phyloP scores from a whole-genome alignment of 1,140 invertebrate genomes.

The Drosophila seguyi region DNA sequence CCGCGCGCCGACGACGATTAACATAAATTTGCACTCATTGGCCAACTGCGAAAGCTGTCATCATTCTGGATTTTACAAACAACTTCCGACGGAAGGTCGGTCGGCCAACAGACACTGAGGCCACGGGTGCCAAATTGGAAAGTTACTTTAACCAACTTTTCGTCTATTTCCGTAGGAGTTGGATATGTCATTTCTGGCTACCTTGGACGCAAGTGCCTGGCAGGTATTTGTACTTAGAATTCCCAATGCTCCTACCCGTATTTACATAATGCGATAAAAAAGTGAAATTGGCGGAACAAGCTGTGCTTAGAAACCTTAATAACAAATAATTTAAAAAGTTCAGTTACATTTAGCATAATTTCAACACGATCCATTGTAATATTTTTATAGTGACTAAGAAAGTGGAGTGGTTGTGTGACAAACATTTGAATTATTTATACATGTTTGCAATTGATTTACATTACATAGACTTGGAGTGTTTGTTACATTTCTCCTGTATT shows the following conservation, averaged over 20 bases:
- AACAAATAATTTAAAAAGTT: constrained; percentile 18
- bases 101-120: constrained; percentile 31
- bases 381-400: not conserved
- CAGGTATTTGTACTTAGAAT: constrained; percentile 82
- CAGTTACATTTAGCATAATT: not conserved
- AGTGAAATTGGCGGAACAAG: constrained; percentile 1
- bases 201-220: constrained; percentile 86
- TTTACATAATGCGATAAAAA: constrained; percentile 29
- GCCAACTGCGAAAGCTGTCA: constrained; percentile 48
- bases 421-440: too few species aligned
- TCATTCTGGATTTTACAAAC: constrained; percentile 84
- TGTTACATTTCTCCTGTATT: too few species aligned
- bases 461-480: not conserved
- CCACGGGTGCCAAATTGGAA: constrained; percentile 50
- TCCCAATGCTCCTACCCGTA: not conserved
- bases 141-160: constrained; percentile 75
- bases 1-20: constrained; percentile 49
- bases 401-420: not conserved
- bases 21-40: constrained; percentile 71
- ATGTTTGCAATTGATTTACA: not conserved
- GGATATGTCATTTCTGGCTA: constrained; percentile 86
- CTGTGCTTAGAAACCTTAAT: not conserved
- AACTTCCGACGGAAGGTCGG: constrained; percentile 83
- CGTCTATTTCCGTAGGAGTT: constrained; percentile 81
- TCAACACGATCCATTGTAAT: too few species aligned